Base-by-base conservation (phyloP, 2,797 vertebrate genomes). In the Amniataba percoides region DNA sequence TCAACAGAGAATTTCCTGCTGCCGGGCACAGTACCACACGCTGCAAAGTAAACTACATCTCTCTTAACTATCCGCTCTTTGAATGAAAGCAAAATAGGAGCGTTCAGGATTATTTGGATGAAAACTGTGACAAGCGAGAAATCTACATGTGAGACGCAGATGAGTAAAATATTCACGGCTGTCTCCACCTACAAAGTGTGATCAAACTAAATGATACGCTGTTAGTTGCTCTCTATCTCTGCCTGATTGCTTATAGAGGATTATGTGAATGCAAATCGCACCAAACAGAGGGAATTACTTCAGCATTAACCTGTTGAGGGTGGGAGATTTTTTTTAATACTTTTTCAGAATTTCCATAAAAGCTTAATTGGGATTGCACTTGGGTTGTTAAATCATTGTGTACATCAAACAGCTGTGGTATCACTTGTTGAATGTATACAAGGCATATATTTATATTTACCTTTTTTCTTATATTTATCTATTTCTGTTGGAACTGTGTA, bases 1-100 rank as follows among this genome's bases (percentile, higher is more conserved):
- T 89, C 90, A 87, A 84, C 88, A 88, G 74, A 86, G 78, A 83
- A 79, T 88, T 81, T 90, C 86, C 89, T 84, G 85, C 89, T 91
- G 83, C 83, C n/a, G 48, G 84, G 85, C 88, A 74, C 71, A 67
- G 58, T 46, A 78, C 64, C 84, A 79, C 88, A 80, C 67, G 66
- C 60, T 67, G 71, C 80, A 87, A 64, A 85, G 67, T 85, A 87
- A 87, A 90, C 82, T 57, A 55, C 62, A 59, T 83, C 60, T 42
- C 75, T 52, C 45, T 87, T 87, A 78, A 81, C 66, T 63, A 61
- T 71, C 48, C 21, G 14, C 36, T 66, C 56, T 77, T 73, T 81
- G 70, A 61, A 74, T 77, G 40, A 71, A 77, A 80, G 46, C 13
- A 12, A 82, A 82, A 79, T 55, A 42, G 56, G 56, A 76, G 76